A percentile compares a stretch with the other conserved stretches of the same genome.
Evolutionary conservation across 2,888 invertebrate species (phyloP).

Genomic region (Teleiodes luculella): DNA sequence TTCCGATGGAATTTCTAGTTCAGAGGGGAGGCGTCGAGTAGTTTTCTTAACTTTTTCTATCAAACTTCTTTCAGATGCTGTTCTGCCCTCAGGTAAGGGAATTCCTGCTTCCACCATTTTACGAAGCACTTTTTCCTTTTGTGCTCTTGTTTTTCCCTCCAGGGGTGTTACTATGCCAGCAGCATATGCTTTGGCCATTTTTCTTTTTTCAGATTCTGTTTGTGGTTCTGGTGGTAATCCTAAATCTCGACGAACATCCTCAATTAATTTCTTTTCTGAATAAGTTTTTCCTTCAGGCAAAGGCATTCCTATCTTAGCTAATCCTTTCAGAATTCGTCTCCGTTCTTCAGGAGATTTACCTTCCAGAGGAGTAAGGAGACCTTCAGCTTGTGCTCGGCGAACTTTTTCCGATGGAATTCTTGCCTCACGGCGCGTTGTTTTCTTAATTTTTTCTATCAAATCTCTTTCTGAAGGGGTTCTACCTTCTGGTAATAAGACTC

Average conservation of each 20-base stretch:
- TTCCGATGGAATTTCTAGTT: constrained; percentile 27
- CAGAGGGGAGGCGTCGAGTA: background rate
- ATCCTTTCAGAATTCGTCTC: constrained; percentile 25
- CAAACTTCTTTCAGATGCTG: constrained; percentile 29
- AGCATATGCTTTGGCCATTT: constrained; percentile 27
- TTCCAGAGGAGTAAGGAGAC: constrained; percentile 24
- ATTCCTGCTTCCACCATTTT: constrained; percentile 28
- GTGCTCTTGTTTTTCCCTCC: constrained; percentile 26
- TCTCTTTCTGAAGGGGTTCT: constrained; percentile 32
- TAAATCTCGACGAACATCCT: constrained; percentile 24
- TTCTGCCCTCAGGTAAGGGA: constrained; percentile 34
- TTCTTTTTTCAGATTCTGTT: constrained; percentile 26
- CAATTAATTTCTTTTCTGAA: constrained; percentile 31
- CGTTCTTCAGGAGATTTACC: constrained; percentile 25
- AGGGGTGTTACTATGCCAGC: constrained; percentile 30
- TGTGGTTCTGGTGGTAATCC: constrained; percentile 28
- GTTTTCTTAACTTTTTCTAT: constrained; percentile 11
- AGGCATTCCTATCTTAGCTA: constrained; percentile 21
- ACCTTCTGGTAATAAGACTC: constrained; percentile 34
- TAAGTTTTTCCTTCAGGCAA: constrained; percentile 27
- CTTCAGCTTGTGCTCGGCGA: constrained; percentile 28
- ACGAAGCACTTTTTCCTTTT: constrained; percentile 32
- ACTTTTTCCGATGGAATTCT: constrained; percentile 22
- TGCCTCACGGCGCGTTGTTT: background rate
- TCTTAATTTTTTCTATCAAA: constrained; percentile 7